Conservation (phyloP, 1,140 invertebrate species). For the Subanguina moxae region DNA sequence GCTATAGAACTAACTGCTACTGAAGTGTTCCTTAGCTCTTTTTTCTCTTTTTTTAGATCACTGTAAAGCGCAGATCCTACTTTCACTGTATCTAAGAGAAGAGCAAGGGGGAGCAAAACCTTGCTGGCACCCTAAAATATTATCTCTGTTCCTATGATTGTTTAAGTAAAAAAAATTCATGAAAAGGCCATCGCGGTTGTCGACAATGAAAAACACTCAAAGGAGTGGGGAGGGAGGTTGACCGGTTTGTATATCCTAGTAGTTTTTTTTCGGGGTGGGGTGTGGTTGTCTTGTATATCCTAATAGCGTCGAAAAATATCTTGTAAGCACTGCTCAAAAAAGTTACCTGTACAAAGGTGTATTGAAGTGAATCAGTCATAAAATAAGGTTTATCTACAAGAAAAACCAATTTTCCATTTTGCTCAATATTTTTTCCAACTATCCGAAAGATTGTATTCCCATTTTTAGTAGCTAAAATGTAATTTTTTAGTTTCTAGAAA, state of each 20-base stretch:
- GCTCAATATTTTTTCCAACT: background rate
- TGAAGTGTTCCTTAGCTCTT: background rate
- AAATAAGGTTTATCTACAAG: constrained; percentile 1
- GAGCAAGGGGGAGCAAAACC: background rate
- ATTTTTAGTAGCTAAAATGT: background rate
- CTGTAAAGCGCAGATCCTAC: background rate
- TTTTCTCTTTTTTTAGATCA: background rate
- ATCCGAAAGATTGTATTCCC: background rate
- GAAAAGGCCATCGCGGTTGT: too few species aligned
- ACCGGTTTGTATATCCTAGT: too few species aligned
- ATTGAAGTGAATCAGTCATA: background rate
- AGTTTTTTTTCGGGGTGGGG: too few species aligned
- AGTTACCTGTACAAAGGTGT: background rate
- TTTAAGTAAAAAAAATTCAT: too few species aligned
- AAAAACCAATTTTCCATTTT: constrained; percentile 3
- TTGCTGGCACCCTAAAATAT: constrained; percentile 5
- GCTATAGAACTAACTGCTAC: background rate
- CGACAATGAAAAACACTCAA: too few species aligned
- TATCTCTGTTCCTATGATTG: too few species aligned
- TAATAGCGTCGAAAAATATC: too few species aligned
- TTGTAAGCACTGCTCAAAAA: too few species aligned
- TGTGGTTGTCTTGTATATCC: too few species aligned
- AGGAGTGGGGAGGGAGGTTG: too few species aligned
- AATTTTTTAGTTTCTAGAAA: background rate
- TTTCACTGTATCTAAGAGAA: background rate